Conservation (phyloP, 37 sponge, comb jelly and placozoan genomes). For the Beroe ovata region DNA sequence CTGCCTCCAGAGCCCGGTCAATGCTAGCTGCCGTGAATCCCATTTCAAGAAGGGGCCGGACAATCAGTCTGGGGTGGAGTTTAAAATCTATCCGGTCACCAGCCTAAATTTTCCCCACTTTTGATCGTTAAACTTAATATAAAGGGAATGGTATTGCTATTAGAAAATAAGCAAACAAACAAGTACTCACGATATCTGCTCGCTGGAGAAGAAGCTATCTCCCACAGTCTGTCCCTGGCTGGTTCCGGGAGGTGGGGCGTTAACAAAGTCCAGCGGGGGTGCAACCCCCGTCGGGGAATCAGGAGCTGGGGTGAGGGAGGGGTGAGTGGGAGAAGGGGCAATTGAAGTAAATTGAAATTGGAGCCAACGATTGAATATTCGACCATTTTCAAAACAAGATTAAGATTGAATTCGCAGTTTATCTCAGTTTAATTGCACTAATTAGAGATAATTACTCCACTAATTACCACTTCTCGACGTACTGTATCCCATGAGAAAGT, state of each 20-base stretch:
- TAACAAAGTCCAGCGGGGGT: slow-evolving; percentile 9
- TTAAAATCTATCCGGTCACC: too few species aligned
- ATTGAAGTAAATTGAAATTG: too few species aligned
- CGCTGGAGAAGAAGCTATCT: slow-evolving; percentile 58
- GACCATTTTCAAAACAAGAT: too few species aligned
- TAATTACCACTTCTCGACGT: slow-evolving; percentile 10
- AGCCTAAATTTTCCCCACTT: too few species aligned
- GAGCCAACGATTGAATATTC: too few species aligned
- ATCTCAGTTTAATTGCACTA: too few species aligned
- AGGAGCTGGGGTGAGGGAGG: background rate
- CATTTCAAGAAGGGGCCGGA: slow-evolving; percentile 63
- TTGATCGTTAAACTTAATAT: too few species aligned
- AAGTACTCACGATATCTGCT: slow-evolving; percentile 56
- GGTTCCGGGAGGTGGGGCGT: background rate
- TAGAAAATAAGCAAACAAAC: too few species aligned
- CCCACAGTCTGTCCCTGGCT: slow-evolving; percentile 54
- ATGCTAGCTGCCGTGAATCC: slow-evolving; percentile 28
- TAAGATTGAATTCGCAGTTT: too few species aligned
- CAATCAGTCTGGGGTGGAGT: slow-evolving; percentile 2
- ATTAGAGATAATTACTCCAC: too few species aligned
- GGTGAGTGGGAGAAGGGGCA: background rate
- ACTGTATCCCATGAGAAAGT: slow-evolving; percentile 54
- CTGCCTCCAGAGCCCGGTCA: slow-evolving; percentile 34
- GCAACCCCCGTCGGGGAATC: background rate
- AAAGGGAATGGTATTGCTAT: too few species aligned